Base-by-base conservation (phyloP, 2,888 invertebrate genomes). In the Polymixis flavicincta region DNA sequence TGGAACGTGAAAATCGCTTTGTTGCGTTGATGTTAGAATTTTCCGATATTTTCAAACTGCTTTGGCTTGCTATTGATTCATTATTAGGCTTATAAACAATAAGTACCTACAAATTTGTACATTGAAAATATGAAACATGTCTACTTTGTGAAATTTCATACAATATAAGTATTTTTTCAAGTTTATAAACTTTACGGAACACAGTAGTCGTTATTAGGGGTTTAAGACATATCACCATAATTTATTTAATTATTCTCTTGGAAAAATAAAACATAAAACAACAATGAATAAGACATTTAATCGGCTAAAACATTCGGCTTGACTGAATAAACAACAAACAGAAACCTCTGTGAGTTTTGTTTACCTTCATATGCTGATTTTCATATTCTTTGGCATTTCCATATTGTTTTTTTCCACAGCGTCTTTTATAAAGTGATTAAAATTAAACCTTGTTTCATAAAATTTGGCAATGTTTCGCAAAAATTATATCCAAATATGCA, bases 211-310 rank as follows among this genome's bases (percentile, higher is more conserved):
- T n/a, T 19, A 25, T 48, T 48, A 25, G 37, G 0, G 4, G 17
- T 14, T n/a, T n/a, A 50, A 19, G n/a, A 17, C 32, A 55, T 25
- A 42, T 32, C 13, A 22, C 54, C 19, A 9, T 57, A 54, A 70
- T 65, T 52, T 13, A 37, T 68, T 65, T 45, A 68, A 65, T 66
- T 55, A 68, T 65, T 71, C 60, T 42, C 14, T 42, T 48, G 13
- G 32, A 17, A 48, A 52, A 71, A 76, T 55, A 70, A 71, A 77
- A 60, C 50, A 60, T 55, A 67, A 71, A 77, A 60, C 50, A 64
- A n/a, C 45, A 69, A 82, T 82, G 81, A 74, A 82, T 82, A 78
- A 77, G 22, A 69, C 57, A 71, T 77, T n/a, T 71, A 73, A 71
- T 82, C 70, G 48, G 48, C 71, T 65, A 77, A 64, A 73, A 74